These are phyloP conservation scores for Maniola hyperantus DNA, from an alignment of 2,888 invertebrate species.

Conservation along the genomic window DNA sequence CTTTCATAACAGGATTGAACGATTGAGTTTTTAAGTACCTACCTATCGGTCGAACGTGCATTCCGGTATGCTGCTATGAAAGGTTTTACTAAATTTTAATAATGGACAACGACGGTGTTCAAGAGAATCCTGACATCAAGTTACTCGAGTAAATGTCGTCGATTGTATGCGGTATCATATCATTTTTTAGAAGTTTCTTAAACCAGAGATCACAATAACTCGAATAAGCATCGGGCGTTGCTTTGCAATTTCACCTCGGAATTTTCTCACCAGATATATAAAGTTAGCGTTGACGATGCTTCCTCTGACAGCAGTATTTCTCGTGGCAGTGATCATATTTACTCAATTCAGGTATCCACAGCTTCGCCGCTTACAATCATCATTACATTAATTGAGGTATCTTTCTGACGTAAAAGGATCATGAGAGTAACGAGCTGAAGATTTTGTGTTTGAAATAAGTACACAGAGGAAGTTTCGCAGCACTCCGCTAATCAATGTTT, in stretches of 20 bases:
- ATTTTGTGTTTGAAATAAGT: neutral
- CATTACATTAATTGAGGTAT: neutral
- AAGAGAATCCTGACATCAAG: neutral
- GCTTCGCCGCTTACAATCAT: neutral
- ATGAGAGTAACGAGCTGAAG: neutral
- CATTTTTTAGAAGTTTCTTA: neutral
- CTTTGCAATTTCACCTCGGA: neutral
- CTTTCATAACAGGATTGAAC: neutral
- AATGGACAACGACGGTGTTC: neutral
- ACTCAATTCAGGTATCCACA: neutral
- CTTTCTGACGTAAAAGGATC: neutral
- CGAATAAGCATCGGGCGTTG: neutral
- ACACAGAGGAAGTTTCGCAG: conserved; percentile 2
- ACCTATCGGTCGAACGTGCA: neutral
- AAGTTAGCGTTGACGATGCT: conserved; percentile 1
- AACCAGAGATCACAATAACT: neutral
- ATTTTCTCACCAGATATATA: neutral
- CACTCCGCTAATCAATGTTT: neutral
- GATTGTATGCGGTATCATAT: neutral
- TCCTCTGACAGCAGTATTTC: conserved; percentile 2
- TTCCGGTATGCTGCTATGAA: conserved; percentile 6
- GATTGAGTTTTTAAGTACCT: neutral
- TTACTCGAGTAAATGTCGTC: neutral
- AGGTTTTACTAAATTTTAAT: conserved; percentile 7
- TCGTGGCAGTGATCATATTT: neutral